These are phyloP conservation scores for Agriopis marginaria DNA, from an alignment of 2,888 invertebrate species.

Conservation along the genomic window DNA sequence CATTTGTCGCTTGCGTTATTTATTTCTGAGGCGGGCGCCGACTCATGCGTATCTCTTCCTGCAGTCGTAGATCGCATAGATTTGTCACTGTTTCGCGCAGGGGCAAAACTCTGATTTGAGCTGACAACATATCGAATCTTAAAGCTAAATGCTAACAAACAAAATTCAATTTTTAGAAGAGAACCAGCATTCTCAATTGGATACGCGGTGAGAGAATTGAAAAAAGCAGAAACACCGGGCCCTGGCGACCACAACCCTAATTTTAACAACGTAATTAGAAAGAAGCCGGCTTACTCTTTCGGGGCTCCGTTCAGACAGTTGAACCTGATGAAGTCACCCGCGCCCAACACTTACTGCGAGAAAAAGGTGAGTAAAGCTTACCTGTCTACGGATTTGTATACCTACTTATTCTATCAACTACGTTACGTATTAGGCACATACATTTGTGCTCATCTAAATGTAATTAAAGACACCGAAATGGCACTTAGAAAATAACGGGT, in stretches of 20 bases:
- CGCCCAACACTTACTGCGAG: slow-evolving; percentile 74
- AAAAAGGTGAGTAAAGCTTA: slow-evolving; percentile 64
- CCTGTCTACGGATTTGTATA: background rate
- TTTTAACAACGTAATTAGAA: slow-evolving; percentile 60
- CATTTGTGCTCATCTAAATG: slow-evolving; percentile 5
- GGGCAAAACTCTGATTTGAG: too few relatives aligned
- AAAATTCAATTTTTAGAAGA: slow-evolving; percentile 50
- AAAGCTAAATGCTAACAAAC: background rate
- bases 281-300: slow-evolving; percentile 67
- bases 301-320: slow-evolving; percentile 54
- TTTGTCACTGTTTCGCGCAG: too few relatives aligned
- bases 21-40: too few relatives aligned
- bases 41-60: too few relatives aligned
- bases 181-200: slow-evolving; percentile 67
- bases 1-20: too few relatives aligned
- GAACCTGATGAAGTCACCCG: slow-evolving; percentile 53
- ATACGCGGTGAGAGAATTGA: slow-evolving; percentile 36
- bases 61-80: too few relatives aligned
- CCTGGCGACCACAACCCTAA: slow-evolving; percentile 73
- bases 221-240: slow-evolving; percentile 56
- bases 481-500: slow-evolving; percentile 6
- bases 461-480: slow-evolving; percentile 26
- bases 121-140: too few relatives aligned
- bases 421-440: background rate
- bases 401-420: too few relatives aligned